These are phyloP conservation scores for Lutjanus campechanus DNA, from an alignment of 2,797 vertebrate species.

Conservation along the genomic window DNA sequence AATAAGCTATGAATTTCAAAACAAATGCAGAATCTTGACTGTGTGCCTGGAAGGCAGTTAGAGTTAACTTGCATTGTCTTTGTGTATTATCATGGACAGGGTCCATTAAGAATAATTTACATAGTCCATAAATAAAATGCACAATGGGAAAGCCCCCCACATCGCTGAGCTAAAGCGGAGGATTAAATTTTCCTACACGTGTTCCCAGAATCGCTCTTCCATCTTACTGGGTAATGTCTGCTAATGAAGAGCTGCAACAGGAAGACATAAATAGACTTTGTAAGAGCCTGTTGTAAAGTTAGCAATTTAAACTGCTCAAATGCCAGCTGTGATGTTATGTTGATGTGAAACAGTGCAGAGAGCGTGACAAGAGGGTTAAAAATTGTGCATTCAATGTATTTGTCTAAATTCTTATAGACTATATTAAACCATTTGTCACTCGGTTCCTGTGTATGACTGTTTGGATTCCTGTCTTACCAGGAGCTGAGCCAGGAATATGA, in stretches of 20 bases:
- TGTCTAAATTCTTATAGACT: constrained; percentile 25
- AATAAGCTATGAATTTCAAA: constrained; percentile 13
- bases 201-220: constrained; percentile 73
- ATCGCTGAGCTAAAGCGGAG: constrained; percentile 60
- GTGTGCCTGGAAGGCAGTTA: constrained; percentile 12
- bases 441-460: constrained; percentile 38
- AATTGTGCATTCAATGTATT: constrained; percentile 29
- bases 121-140: constrained; percentile 71
- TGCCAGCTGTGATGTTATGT: constrained; percentile 44
- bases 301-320: constrained; percentile 46
- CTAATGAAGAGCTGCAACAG: constrained; percentile 70
- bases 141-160: constrained; percentile 72
- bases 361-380: constrained; percentile 15
- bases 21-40: constrained; percentile 22
- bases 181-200: constrained; percentile 80
- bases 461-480: constrained; percentile 80
- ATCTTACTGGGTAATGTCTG: constrained; percentile 64
- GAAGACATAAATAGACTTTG: constrained; percentile 77
- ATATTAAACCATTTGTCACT: constrained; percentile 18
- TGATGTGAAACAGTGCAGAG: constrained; percentile 36
- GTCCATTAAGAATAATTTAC: constrained; percentile 70
- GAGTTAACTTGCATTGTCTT: constrained; percentile 16
- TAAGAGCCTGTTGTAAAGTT: constrained; percentile 36
- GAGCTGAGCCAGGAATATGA: constrained; percentile 93
- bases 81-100: constrained; percentile 41